Evolutionary conservation across 2,797 vertebrate species (phyloP), one percentile per base, ranked within the genome.

Genomic region (Muscicapa striata): DNA sequence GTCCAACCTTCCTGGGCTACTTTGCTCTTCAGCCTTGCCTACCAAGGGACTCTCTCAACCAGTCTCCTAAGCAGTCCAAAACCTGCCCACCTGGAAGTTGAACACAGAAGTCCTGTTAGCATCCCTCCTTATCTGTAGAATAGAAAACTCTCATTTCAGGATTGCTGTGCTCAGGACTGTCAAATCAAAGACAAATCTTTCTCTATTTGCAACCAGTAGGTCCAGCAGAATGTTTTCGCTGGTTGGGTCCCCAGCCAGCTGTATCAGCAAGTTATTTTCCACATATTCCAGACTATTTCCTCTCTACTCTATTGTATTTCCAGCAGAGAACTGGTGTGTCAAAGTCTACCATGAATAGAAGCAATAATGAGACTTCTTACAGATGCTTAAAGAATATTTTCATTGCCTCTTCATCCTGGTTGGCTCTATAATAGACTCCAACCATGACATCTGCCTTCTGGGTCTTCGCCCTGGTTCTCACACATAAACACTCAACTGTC

Each of bases 1-100:
- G 5, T 9, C 27, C 27, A 67, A 0, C 12, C 45, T 51, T 51
- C 22, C 15, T 45, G 38, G 18, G 13, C 12, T 43, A 8, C 32
- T 32, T 58, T 41, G 22, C 14, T 51, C 32, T 59, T 67, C n/a
- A 59, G 18, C 6, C 32, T 23, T 27, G 32, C 27, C 27, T 27
- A 22, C 18, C 12, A 38, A 38, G 27, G 5, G 14, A 57, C 14
- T 26, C 21, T 32, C 30, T 57, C 32, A 41, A 66, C 45, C 36
- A 43, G 12, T 19, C 45, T 59, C 18, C 54, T n/a, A 29, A 59
- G 27, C 22, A 51, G 62, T 51, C 22, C 32, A 59, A 52, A 52
- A 32, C 19, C 45, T 27, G 18, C n/a, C n/a, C 15, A 19, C 10
- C 27, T 27, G 16, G 18, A 51, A 58, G 8, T 32, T 0, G 0